Base-by-base conservation (phyloP, 2,888 invertebrate genomes). In the Bhutanitis thaidina region DNA sequence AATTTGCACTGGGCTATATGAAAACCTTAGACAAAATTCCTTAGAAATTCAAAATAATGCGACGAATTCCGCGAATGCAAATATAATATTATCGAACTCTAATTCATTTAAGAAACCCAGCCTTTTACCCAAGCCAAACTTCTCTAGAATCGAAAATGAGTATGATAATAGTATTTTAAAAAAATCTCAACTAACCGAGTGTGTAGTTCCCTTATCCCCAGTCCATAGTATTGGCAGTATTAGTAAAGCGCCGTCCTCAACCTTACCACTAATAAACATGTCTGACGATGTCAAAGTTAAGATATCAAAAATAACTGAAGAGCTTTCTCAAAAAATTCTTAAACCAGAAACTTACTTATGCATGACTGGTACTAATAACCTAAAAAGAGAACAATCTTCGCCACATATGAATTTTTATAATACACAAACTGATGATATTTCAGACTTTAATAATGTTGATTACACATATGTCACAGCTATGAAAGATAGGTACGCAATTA, bases 281-380 rank as follows among this genome's bases (percentile, higher is more conserved):
- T 64, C 72, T 1, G 71, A 76, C 55, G 75, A 79, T 49, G 61
- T 66, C 47, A 78, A 77, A 60, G 67, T 60, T 14, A 41, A 40
- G 9, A 13, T 40, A 16, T 47, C 64, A 58, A 52, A 56, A 59
- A 32, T 45, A 48, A 44, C 40, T 41, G 27, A 37, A 36, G 47
- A 29, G 5, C 16, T 14, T 32, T 7, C 12, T 9, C 30, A 39
- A 35, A 49, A 43, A 27, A 44, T 4, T 7, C 27, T 8, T 29
- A 10, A 32, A 32, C 13, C 30, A 1, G 55, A 43, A 29, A 37
- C 36, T 7, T 56, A 59, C 38, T 43, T 49, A 32, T 29, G 44
- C 4, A 56, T 59, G 56, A 14, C n/a, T 13, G 16, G 40, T 34
- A 10, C 9, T 29, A 44, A 14, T 37, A 40, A 14, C 8, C 3